Base-by-base conservation (phyloP, 2,797 vertebrate genomes). In the Parauchenoglanis ngamensis region DNA sequence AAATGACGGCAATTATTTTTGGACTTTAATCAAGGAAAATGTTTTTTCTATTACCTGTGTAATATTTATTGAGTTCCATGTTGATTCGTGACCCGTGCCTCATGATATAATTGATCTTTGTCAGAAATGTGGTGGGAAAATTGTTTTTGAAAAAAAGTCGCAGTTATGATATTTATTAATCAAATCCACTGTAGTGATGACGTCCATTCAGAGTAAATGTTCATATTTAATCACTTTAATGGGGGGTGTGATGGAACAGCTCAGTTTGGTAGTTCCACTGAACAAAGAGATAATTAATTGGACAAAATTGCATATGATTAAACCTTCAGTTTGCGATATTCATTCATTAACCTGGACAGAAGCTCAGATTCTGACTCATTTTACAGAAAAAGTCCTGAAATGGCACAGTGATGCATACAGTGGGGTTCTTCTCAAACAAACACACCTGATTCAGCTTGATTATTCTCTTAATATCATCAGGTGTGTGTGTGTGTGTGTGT, bases 1-100 rank as follows among this genome's bases (percentile, higher is more conserved):
- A 93, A 94, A 94, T 92, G 91, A 72, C 89, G 91, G 92, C 93
- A 89, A 94, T 93, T 89, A 91, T 93, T 94, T 94, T 90, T 93
- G 91, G 77, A 92, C 92, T 94, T 93, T 88, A 89, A 79, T 86
- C 21, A 86, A 87, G 76, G 28, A 72, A 86, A 88, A 88, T 80
- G 70, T 84, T 87, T 80, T 77, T 82, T 70, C 59, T 78, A 15
- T 76, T 44, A 56, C 49, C 59, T 59, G n/a, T 49, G 83, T 57
- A 28, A 75, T n/a, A 25, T 84, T 56, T 83, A 15, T 78, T 13
- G n/a, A 56, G 40, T 70, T 57, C 35, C 23, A 10, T 72, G 68
- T 72, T 75, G 67, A 35, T 31, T 44, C 28, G 21, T 83, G 49
- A 86, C 76, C 72, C 72, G 70, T 57, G 28, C 28, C 54, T 77